Evolutionary conservation across 2,888 invertebrate species (phyloP), one percentile per base, ranked within the genome.

Genomic region (Heliconius ethilla): DNA sequence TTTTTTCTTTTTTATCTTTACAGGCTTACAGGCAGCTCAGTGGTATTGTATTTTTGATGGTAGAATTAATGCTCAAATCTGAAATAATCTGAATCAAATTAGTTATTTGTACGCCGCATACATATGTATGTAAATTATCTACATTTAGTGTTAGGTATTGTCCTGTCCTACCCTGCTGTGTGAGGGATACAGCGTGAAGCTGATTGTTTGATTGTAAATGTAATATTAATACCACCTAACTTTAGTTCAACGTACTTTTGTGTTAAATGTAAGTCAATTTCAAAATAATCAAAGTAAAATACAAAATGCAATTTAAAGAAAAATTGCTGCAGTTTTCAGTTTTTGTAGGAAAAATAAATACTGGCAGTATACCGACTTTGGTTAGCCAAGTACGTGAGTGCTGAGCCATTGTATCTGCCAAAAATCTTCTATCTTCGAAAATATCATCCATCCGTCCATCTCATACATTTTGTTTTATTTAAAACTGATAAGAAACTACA

Each of bases 351-450:
- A 33, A n/a, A 13, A 72, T n/a, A 59, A 33, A 72, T 59, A 37
- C 33, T 59, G 72, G 59, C 72, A 72, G n/a, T 18, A 15, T 33
- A 59, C 33, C 5, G 7, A 25, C 72, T 72, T 33, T 37, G 72
- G 33, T n/a, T 72, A 72, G 72, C 72, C 72, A 72, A 72, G 59
- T 59, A 59, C 29, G n/a, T 55, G 29, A 55, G 33, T 55, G 55
- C 13, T 55, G n/a, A 59, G 59, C 25, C 72, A n/a, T 27, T 72
- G 6, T 72, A 3, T 13, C 9, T 33, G 72, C 72, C 59, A 72
- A 59, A n/a, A n/a, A n/a, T n/a, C n/a, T 13, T 37, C 22, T 70
- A 55, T 70, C n/a, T 15, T 15, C 51, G 15, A 37, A 37, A 37
- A 37, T 37, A 15, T 51, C 15, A 51, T 18, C 51, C 13, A 15